Evolutionary conservation across 2,797 vertebrate genomes (phyloP).

Genomic region (Otolemur crassicaudatus): DNA sequence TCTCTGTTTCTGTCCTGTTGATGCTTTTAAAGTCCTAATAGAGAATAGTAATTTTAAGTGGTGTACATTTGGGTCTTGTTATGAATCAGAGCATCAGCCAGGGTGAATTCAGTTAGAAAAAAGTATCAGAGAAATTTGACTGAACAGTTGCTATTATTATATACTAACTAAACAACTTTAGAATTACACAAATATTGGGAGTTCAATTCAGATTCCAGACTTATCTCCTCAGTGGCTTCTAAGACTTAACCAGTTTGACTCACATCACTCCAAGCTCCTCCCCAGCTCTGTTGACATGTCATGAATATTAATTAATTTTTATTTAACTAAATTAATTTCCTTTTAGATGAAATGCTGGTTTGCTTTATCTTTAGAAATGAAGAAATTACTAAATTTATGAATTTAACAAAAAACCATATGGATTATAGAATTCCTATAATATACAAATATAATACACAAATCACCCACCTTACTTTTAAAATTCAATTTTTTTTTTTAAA

Average conservation of each 20-base stretch:
- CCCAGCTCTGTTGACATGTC: not conserved
- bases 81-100: not conserved
- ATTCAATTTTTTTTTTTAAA: not conserved
- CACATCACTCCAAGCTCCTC: not conserved
- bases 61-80: not conserved
- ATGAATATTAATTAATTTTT: slow-evolving; percentile 34
- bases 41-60: not conserved
- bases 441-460: slow-evolving; percentile 8
- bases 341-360: slow-evolving; percentile 14
- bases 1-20: not conserved
- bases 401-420: slow-evolving; percentile 28
- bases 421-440: slow-evolving; percentile 34
- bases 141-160: not conserved
- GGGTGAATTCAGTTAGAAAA: not conserved
- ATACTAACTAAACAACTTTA: not conserved
- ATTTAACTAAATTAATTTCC: not conserved
- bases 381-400: slow-evolving; percentile 12
- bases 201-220: slow-evolving; percentile 48
- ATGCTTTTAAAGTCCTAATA: not conserved
- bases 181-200: not conserved
- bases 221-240: not conserved
- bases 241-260: not conserved
- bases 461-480: slow-evolving; percentile 30
- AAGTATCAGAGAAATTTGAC: not conserved
- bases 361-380: slow-evolving; percentile 48